Conservation (phyloP, 2,113 vertebrate species). For the Hemibagrus wyckioides region DNA sequence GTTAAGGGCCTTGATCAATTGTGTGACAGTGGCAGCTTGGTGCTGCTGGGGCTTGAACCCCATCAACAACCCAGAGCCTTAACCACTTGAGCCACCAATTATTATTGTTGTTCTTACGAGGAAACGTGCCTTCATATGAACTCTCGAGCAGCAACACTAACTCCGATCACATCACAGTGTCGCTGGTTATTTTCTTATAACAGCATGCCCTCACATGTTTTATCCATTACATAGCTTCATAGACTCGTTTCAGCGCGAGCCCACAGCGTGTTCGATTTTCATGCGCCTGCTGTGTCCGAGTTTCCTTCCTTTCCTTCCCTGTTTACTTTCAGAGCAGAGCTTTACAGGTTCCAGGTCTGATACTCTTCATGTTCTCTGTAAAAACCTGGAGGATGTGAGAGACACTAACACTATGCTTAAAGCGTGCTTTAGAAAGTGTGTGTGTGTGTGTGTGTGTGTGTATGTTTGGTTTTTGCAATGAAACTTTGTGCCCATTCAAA, state of each 20-base stretch:
- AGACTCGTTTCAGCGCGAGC: slow-evolving; percentile 63
- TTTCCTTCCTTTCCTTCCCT: slow-evolving; percentile 63
- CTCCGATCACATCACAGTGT: neutral
- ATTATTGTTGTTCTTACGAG: neutral
- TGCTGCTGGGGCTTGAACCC: no score
- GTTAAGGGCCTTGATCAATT: no score
- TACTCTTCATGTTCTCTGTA: slow-evolving; percentile 21
- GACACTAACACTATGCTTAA: slow-evolving; percentile 58
- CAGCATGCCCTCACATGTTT: neutral
- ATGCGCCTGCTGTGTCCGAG: slow-evolving; percentile 63
- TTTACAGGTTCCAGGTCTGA: slow-evolving; percentile 12
- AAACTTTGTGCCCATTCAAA: neutral
- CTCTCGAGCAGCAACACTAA: neutral
- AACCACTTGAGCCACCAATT: no score
- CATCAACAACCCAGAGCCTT: no score
- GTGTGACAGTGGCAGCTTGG: no score
- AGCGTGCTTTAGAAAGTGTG: slow-evolving; percentile 53
- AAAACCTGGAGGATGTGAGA: slow-evolving; percentile 61
- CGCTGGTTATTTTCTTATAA: neutral
- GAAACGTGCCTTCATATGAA: neutral
- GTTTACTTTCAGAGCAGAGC: slow-evolving; percentile 52
- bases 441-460: slow-evolving; percentile 2
- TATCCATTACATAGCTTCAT: neutral
- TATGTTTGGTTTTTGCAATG: neutral
- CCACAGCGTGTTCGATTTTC: slow-evolving; percentile 67